Evolutionary conservation across 2,113 vertebrate species (phyloP).

Genomic region (Pipra filicauda): DNA sequence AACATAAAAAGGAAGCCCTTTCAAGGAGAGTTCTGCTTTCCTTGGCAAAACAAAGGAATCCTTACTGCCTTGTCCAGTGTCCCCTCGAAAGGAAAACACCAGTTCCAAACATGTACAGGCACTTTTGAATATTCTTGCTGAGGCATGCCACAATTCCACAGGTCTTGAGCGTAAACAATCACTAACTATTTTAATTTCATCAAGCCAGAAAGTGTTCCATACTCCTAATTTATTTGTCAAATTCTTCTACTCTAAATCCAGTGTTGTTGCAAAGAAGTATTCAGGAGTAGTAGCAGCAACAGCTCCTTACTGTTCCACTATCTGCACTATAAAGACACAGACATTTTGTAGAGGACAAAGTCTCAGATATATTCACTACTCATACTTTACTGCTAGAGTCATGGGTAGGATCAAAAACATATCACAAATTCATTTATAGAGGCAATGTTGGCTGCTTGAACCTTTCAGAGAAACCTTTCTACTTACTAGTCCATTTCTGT

Average conservation of each 20-base stretch:
- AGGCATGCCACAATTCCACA: neutral
- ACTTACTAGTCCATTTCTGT: neutral
- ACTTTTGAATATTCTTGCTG: neutral
- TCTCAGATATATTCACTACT: neutral
- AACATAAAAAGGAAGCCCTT: neutral
- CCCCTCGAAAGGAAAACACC: neutral
- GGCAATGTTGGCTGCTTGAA: neutral
- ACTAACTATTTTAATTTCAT: neutral
- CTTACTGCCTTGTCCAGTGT: neutral
- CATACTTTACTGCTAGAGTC: neutral
- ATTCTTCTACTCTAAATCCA: neutral
- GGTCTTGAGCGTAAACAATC: neutral
- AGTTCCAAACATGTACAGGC: neutral
- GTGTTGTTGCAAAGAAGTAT: neutral
- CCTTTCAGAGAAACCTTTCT: neutral
- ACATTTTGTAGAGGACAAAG: neutral
- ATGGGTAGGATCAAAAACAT: neutral
- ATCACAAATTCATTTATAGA: neutral
- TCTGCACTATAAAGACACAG: neutral
- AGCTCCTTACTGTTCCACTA: neutral
- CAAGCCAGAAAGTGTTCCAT: neutral
- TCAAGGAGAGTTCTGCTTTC: neutral
- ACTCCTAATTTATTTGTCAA: neutral
- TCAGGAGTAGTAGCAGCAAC: neutral
- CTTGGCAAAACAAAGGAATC: neutral